Evolutionary conservation across 2,888 invertebrate genomes (phyloP), one percentile per base, ranked within the genome.

Genomic region (Oligia fasciuncula): DNA sequence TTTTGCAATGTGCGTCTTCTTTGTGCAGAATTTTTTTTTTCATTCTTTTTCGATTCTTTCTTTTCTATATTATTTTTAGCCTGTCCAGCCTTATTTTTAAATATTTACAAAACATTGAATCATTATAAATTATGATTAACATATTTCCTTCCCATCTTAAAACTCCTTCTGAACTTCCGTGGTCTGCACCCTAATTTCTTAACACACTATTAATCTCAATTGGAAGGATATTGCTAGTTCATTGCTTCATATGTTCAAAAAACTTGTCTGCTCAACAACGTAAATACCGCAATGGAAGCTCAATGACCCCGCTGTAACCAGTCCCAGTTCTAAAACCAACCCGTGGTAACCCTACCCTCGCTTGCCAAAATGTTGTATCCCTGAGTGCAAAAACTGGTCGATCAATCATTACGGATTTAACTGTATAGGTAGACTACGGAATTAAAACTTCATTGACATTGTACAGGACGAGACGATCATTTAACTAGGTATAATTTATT

Each of bases 371-470:
- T 81, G 78, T 69, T 68, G 69, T 76, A 80, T 77, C 62, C 80
- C 88, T 87, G 87, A 91, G 88, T 89, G 92, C 91, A 88, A 90
- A 91, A 90, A 92, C 90, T 89, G 88, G 92, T 92, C 94, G 90
- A 95, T 95, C 95, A 94, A 95, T 95, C 95, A 95, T 93, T 90
- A 76, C 80, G 94, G 94, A 92, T 94, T 94, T 94, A 92, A 88
- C 92, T 92, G 87, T 89, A 89, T 89, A n/a, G n/a, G n/a, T n/a
- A 87, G 90, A 85, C 89, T 85, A 89, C 91, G 90, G 93, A 94
- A 94, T 94, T 94, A 94, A 93, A 91, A 91, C 87, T 86, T 89
- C 86, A 93, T 92, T 92, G 94, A 92, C 91, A 92, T 76, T n/a
- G 57, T 11, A 81, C 69, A 73, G 68, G 77, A 79, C 72, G 29